phyloP scores from a whole-genome alignment of 2,888 invertebrate genomes.

The Metopia argyrocephala region DNA sequence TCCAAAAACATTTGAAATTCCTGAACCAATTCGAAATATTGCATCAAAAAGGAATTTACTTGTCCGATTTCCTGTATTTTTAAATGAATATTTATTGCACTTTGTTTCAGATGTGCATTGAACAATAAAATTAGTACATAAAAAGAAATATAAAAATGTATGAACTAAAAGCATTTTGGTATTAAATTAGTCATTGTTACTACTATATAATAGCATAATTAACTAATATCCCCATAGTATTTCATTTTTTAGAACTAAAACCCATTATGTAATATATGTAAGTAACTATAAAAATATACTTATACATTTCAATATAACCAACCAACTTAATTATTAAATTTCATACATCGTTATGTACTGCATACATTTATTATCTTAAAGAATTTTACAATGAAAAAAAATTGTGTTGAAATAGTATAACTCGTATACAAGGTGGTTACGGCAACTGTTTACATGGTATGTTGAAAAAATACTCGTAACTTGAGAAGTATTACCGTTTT shows the following conservation, averaged over 20 bases:
- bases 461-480: too few species aligned
- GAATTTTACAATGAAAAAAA: neutral
- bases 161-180: constrained; percentile 26
- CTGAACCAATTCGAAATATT: constrained; percentile 83
- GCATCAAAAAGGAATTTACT: constrained; percentile 86
- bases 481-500: too few species aligned
- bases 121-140: constrained; percentile 2
- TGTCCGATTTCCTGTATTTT: constrained; percentile 25
- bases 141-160: constrained; percentile 15
- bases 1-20: constrained; percentile 76
- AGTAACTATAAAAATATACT: neutral
- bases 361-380: neutral
- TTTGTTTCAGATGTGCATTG: constrained; percentile 22
- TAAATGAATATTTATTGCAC: neutral
- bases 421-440: too few species aligned
- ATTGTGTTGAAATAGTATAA: too few species aligned
- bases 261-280: neutral
- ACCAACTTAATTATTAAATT: neutral
- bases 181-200: constrained; percentile 9
- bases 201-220: constrained; percentile 12
- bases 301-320: neutral
- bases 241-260: neutral
- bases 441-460: too few species aligned
- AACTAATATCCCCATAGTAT: neutral
- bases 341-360: constrained; percentile 2